Percentiles rank a stretch among this genome's conserved stretches.
Conservation (phyloP, 2,888 invertebrate species). For the Frankliniella fusca region DNA sequence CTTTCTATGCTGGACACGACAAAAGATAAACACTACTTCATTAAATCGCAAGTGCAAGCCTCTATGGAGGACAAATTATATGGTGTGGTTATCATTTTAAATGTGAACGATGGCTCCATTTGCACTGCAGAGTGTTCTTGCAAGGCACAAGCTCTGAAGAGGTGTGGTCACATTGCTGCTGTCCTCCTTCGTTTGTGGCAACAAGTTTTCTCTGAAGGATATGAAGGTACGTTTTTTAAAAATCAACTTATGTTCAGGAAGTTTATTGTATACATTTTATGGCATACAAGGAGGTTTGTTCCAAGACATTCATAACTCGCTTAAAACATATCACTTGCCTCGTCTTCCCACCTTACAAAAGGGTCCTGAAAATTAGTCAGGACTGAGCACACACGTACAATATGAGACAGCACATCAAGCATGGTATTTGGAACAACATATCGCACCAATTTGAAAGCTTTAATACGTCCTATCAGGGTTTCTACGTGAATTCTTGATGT, state of each 20-base stretch:
- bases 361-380: background rate
- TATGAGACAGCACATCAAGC: too few relatives aligned
- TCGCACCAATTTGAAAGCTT: background rate
- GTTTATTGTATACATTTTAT: too few relatives aligned
- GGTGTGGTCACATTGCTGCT: conserved; percentile 14
- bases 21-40: background rate
- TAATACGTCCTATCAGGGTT: background rate
- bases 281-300: too few relatives aligned
- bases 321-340: background rate
- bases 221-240: background rate
- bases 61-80: background rate
- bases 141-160: background rate
- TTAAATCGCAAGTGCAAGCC: background rate
- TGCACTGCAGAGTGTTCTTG: too few relatives aligned
- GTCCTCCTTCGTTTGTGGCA: background rate
- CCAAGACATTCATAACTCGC: background rate
- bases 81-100: background rate
- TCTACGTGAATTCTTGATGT: background rate
- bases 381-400: background rate
- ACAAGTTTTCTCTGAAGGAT: background rate
- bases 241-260: background rate
- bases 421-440: too few relatives aligned
- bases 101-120: background rate
- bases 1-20: background rate
- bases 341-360: background rate